Conservation (phyloP, 1,140 invertebrate genomes). For the Nixonia krombeini region DNA sequence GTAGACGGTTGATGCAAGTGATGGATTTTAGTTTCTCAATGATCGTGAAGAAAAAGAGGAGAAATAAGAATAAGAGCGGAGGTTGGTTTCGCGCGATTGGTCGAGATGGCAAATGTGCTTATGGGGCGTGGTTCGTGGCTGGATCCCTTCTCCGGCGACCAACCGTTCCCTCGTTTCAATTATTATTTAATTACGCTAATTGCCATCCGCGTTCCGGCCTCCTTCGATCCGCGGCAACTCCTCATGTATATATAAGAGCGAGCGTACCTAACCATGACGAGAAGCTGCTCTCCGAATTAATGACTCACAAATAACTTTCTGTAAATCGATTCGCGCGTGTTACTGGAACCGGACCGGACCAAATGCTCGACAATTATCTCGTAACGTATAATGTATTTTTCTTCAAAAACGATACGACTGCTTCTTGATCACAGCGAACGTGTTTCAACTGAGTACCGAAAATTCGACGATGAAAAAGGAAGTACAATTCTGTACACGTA, state of each 20-base stretch:
- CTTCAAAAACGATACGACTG: too few species aligned
- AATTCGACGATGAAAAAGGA: too few species aligned
- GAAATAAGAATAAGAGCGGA: conserved; percentile 28
- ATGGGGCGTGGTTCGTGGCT: conserved; percentile 64
- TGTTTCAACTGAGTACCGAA: neutral
- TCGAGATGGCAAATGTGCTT: conserved; percentile 55
- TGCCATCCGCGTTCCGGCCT: conserved; percentile 49
- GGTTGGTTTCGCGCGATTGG: conserved; percentile 57
- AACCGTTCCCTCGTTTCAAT: conserved; percentile 64
- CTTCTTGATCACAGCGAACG: too few species aligned
- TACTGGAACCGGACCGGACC: too few species aligned
- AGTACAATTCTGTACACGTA: too few species aligned
- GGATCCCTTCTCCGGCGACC: conserved; percentile 53
- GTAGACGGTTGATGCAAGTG: neutral
- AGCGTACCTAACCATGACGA: conserved; percentile 31
- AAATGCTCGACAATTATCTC: too few species aligned
- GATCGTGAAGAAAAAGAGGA: neutral
- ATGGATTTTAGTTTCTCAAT: neutral
- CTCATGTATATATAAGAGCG: conserved; percentile 13
- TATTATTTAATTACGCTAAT: conserved; percentile 68
- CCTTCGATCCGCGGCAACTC: conserved; percentile 43
- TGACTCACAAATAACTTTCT: conserved; percentile 34
- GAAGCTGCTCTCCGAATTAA: conserved; percentile 38
- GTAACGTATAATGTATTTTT: too few species aligned
- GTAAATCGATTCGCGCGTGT: conserved; percentile 11